A percentile compares a stretch with the other conserved stretches of the same genome.
phyloP scores from a whole-genome alignment of 2,888 invertebrate genomes.

The Agrochola circellaris region DNA sequence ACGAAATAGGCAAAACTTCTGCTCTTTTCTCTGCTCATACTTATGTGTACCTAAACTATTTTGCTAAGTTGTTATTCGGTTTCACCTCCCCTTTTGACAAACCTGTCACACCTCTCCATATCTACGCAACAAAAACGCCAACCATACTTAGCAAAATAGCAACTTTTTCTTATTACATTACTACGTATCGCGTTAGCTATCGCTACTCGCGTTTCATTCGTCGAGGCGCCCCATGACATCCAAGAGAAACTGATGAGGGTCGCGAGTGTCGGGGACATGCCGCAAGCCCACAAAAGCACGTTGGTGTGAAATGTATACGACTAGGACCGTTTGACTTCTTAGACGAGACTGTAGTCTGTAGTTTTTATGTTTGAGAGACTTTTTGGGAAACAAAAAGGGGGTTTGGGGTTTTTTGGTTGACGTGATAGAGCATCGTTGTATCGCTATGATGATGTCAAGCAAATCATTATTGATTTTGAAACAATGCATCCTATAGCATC shows the following conservation, averaged over 20 bases:
- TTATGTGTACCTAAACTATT: neutral
- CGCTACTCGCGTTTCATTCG: conserved; percentile 49
- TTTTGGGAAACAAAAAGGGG: conserved; percentile 20
- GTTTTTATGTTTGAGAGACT: conserved; percentile 17
- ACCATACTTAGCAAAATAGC: conserved; percentile 13
- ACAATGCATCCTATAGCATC: neutral
- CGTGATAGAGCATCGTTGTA: neutral
- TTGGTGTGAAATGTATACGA: conserved; percentile 57
- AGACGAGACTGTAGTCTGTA: conserved; percentile 28
- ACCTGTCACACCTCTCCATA: conserved; percentile 20
- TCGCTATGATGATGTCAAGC: neutral
- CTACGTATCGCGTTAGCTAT: conserved; percentile 39
- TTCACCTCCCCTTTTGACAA: neutral
- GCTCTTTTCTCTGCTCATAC: neutral
- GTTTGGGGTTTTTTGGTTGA: neutral
- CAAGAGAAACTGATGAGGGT: conserved; percentile 76
- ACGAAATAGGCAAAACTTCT: neutral
- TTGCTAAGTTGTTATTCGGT: neutral
- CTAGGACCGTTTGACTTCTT: conserved; percentile 44
- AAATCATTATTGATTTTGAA: neutral
- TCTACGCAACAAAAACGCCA: conserved; percentile 21
- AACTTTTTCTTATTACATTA: conserved; percentile 52
- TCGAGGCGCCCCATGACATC: conserved; percentile 59
- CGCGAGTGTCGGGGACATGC: conserved; percentile 69
- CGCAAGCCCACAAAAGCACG: conserved; percentile 69